phyloP scores from a whole-genome alignment of 2,113 vertebrate genomes.

The Leuciscus idus region DNA sequence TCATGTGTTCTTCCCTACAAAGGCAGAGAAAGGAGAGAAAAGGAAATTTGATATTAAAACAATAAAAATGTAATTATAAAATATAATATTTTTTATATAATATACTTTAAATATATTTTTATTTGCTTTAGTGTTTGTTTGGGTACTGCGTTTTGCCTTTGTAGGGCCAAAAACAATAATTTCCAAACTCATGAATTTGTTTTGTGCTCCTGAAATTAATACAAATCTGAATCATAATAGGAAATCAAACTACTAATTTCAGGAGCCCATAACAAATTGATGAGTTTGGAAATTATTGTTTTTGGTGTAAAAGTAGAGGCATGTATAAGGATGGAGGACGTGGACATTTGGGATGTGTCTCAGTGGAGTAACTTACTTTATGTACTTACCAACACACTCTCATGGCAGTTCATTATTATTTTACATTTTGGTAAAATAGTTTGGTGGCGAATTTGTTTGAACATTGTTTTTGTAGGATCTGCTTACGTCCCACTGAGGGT shows the following conservation, averaged over 20 bases:
- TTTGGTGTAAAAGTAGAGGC: neutral
- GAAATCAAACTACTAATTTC: neutral
- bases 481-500: no score
- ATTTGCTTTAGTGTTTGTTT: no score
- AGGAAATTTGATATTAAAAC: neutral
- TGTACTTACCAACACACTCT: neutral
- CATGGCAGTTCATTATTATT: no score
- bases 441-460: no score
- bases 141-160: neutral
- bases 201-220: neutral
- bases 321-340: neutral
- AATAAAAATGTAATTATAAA: neutral
- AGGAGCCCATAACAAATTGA: neutral
- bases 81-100: no score
- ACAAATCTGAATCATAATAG: neutral
- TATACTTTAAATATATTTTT: no score
- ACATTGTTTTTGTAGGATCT: no score
- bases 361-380: neutral
- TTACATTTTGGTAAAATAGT: no score
- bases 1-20: neutral
- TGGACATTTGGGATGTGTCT: neutral
- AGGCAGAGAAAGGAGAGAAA: neutral
- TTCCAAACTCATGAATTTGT: neutral
- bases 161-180: neutral
- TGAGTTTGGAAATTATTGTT: no score